Conservation (phyloP, 2,888 invertebrate genomes). For the Thecocarcelia acutangulata region DNA sequence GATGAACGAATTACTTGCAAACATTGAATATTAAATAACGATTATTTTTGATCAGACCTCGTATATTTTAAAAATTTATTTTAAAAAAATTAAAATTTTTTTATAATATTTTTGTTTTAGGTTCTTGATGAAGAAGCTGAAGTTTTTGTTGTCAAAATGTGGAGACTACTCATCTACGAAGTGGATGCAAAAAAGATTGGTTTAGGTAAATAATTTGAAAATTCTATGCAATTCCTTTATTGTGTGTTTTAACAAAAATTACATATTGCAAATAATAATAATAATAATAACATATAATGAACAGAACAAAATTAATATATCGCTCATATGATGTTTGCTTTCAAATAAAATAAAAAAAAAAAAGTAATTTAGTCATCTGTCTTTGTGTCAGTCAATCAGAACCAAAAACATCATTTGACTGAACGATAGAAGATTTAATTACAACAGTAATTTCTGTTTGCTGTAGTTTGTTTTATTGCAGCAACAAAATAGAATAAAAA, state of each 20-base stretch:
- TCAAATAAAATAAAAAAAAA: too few relatives aligned
- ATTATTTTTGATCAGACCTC: too few relatives aligned
- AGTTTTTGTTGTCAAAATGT: slow-evolving; percentile 99
- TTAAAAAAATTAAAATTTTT: background rate
- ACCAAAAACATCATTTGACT: slow-evolving; percentile 22
- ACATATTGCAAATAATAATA: slow-evolving; percentile 68
- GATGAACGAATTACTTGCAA: too few relatives aligned
- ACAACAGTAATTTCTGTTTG: slow-evolving; percentile 25
- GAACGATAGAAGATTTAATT: slow-evolving; percentile 21
- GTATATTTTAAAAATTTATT: background rate
- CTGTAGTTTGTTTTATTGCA: slow-evolving; percentile 20
- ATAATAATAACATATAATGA: slow-evolving; percentile 51
- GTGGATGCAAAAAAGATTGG: slow-evolving; percentile 99
- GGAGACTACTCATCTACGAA: slow-evolving; percentile 99
- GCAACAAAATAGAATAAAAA: slow-evolving; percentile 30
- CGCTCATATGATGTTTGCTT: slow-evolving; percentile 26
- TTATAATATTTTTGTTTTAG: too few relatives aligned
- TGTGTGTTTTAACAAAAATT: slow-evolving; percentile 69
- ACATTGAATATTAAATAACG: too few relatives aligned
- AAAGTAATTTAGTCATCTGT: slow-evolving; percentile 1
- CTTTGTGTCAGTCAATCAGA: slow-evolving; percentile 25
- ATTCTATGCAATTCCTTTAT: slow-evolving; percentile 59
- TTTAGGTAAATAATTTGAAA: slow-evolving; percentile 86
- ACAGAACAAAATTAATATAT: slow-evolving; percentile 40
- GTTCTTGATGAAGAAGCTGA: slow-evolving; percentile 99